These are phyloP conservation scores for Caenorhabditis brenneri DNA, from an alignment of 1,140 invertebrate genomes.

Conservation along the genomic window DNA sequence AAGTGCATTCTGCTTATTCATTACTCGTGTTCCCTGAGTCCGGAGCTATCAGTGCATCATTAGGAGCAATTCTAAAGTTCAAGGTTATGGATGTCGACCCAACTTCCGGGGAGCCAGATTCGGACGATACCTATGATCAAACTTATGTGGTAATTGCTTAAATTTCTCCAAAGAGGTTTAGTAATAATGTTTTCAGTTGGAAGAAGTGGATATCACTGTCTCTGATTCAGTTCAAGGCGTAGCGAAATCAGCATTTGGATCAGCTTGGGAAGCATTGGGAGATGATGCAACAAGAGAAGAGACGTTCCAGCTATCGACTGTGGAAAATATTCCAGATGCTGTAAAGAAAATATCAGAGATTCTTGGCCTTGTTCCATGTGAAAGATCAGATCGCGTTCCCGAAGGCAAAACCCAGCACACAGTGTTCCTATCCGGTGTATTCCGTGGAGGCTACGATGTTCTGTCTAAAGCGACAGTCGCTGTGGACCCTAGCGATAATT, in stretches of 20 bases:
- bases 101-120: constrained; percentile 88
- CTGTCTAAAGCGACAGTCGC: constrained; percentile 47
- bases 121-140: constrained; percentile 83
- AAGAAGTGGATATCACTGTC: constrained; percentile 88
- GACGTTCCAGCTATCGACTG: constrained; percentile 81
- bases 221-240: constrained; percentile 84
- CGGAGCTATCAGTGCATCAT: constrained; percentile 76
- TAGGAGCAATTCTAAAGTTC: constrained; percentile 89
- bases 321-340: constrained; percentile 76
- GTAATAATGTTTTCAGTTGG: constrained; percentile 76
- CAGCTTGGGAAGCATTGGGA: constrained; percentile 80
- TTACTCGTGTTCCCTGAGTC: constrained; percentile 82
- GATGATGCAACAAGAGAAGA: constrained; percentile 83
- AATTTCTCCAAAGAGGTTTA: too few species aligned
- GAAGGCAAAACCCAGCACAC: constrained; percentile 83
- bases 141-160: constrained; percentile 77
- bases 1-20: constrained; percentile 85
- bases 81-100: constrained; percentile 84
- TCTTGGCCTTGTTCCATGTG: constrained; percentile 84
- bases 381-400: constrained; percentile 83
- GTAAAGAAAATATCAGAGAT: constrained; percentile 77
- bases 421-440: constrained; percentile 82
- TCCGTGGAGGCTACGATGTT: constrained; percentile 73
- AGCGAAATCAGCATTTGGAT: constrained; percentile 78
- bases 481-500: constrained; percentile 46